Evolutionary conservation across 2,888 invertebrate species (phyloP).

Genomic region (Caenorhabditis sp.): DNA sequence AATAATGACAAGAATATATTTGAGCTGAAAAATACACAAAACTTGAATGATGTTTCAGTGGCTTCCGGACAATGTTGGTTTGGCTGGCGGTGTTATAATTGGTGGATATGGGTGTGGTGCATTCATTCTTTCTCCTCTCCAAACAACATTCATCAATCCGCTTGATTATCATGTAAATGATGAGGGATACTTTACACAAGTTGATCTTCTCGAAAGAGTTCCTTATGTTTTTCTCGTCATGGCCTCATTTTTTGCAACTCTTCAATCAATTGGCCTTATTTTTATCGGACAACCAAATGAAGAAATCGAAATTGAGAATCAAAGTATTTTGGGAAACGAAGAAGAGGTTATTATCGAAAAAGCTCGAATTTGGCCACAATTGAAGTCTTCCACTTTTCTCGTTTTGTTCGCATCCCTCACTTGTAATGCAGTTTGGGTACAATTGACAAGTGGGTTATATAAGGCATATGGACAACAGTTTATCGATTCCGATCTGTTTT

Average conservation of each 20-base stretch:
- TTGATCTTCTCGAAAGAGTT: conserved; percentile 65
- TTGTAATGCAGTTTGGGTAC: conserved; percentile 64
- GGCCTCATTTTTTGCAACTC: conserved; percentile 54
- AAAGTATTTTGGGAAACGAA: conserved; percentile 26
- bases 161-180: conserved; percentile 58
- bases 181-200: conserved; percentile 64
- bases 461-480: conserved; percentile 68
- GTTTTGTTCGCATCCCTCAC: conserved; percentile 60
- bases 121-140: conserved; percentile 46
- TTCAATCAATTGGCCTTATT: conserved; percentile 61
- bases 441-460: conserved; percentile 63
- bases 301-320: conserved; percentile 34
- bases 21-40: too few relatives aligned
- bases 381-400: conserved; percentile 55
- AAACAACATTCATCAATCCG: conserved; percentile 65
- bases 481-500: conserved; percentile 64
- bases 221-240: conserved; percentile 64
- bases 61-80: conserved; percentile 67
- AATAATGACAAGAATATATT: too few relatives aligned
- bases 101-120: conserved; percentile 72
- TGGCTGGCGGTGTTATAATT: conserved; percentile 72
- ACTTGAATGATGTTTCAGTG: too few relatives aligned
- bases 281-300: conserved; percentile 58
- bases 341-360: conserved; percentile 30
- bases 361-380: conserved; percentile 26